Evolutionary conservation across 1,140 invertebrate genomes (phyloP), one percentile per base, ranked within the genome.

Genomic region (Pentalonia nigronervosa): DNA sequence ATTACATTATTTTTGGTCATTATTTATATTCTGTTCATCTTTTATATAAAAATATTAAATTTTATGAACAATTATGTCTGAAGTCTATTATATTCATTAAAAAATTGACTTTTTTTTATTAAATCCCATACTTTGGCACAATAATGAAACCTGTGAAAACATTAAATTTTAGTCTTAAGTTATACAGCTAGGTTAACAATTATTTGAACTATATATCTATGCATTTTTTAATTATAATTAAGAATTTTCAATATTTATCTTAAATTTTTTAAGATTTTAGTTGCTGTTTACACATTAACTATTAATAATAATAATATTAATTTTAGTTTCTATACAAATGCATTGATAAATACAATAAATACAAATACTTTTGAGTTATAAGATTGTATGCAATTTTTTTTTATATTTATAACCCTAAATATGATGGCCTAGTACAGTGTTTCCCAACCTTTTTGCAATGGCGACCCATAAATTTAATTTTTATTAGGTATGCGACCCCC

Each of bases 51-150:
- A 81, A 34, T 9, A 91, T 81, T 60, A 34, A 90, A 45, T 45
- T 48, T 7, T 53, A 53, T 86, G 11, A 47, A 47, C 41, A 50
- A 93, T 84, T 94, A 92, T 47, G 97, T 97, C 95, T 98, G 95
- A 93, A 98, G 95, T 95, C 97, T 96, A 94, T 97, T 97, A 95
- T 98, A 98, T 95, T 98, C 97, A 91, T 97, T 96, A 94, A 97
- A 97, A 94, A 98, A 96, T 76, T 97, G 97, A 94, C 97, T 98
- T 94, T 98, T 98, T 94, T 97, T 97, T 17, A 98, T 97, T 30
- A 96, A 96, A 93, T 98, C 98, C 97, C 97, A 97, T 1, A 97
- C 97, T 95, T 97, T 97, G 36, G 96, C 96, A 94, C 97, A 97
- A 95, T 97, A 98, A 94, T 97, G 97, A 94, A 97, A 97, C 96